phyloP scores from a whole-genome alignment of 2,113 vertebrate genomes.

The Callospermophilus lateralis region DNA sequence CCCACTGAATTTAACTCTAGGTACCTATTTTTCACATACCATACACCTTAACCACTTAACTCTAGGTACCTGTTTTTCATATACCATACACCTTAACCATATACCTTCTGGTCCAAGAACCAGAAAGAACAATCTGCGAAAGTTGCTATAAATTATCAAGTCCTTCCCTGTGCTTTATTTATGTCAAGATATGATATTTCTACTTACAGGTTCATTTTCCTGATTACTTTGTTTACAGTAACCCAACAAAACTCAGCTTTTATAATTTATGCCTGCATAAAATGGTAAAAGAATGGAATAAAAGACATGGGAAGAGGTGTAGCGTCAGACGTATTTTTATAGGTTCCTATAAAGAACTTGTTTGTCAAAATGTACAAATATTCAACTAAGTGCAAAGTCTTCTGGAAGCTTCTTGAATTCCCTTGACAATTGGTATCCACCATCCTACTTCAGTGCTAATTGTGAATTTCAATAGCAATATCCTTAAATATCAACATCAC shows the following conservation, averaged over 20 bases:
- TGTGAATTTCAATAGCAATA: constrained; percentile 9
- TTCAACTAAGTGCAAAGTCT: neutral
- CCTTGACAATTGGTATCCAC: neutral
- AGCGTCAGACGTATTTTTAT: neutral
- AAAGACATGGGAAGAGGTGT: neutral
- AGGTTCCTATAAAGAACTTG: neutral
- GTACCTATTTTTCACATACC: neutral
- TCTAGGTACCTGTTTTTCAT: neutral
- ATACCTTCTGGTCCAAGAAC: neutral
- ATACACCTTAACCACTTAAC: neutral
- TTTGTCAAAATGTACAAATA: constrained; percentile 37
- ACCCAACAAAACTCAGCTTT: neutral
- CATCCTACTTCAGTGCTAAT: neutral
- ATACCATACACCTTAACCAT: neutral
- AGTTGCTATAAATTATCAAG: neutral
- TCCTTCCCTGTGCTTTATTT: neutral
- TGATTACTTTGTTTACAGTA: constrained; percentile 26
- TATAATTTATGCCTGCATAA: neutral
- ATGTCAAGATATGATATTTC: constrained; percentile 32
- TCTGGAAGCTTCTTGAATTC: constrained; percentile 45
- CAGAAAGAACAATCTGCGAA: neutral
- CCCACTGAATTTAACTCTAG: neutral
- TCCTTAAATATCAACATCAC: neutral
- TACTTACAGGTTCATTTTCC: constrained; percentile 20
- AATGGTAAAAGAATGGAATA: neutral